Base-by-base conservation (phyloP, 2,888 invertebrate species). In the Drosophila aldrichi region DNA sequence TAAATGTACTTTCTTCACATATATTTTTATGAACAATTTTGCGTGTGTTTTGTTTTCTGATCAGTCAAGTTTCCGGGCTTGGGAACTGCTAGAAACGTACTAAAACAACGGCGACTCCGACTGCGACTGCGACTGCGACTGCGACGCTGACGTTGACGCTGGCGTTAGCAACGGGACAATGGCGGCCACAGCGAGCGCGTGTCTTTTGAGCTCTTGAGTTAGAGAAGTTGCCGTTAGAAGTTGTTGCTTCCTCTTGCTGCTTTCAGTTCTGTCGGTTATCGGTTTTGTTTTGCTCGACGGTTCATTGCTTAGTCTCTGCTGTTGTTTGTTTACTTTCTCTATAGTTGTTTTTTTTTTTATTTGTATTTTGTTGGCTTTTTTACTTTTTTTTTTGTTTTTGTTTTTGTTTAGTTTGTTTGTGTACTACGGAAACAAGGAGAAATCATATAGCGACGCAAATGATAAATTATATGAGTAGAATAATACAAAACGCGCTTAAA, bases 371-470 rank as follows among this genome's bases (percentile, higher is more conserved):
- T 60, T 66, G n/a, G n/a, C n/a, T n/a, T n/a, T n/a, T n/a, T n/a
- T n/a, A n/a, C 56, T 61, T 34, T 65, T 73, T 41, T 60, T 55
- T n/a, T 8, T 38, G n/a, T n/a, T 22, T 22, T 22, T 22, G 2
- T 38, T 7, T 40, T 38, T 14, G 18, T 14, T 54, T 54, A 12
- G n/a, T 20, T 46, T 49, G 43, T 72, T 73, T 76, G 79, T 90
- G 87, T 91, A 86, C 91, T 92, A 92, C 92, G 92, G 49, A 91
- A 91, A 92, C 90, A 92, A 91, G 91, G 91, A 91, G 90, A 93
- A 92, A 92, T 92, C 89, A 92, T 92, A 92, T 84, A 92, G 93
- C 93, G 93, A 93, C 93, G 92, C 92, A 92, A 92, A 92, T 91
- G 85, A 91, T 92, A 92, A 92, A 92, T 92, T 92, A 92, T 92